These are phyloP conservation scores for Xyrauchen texanus DNA, from an alignment of 2,113 vertebrate genomes.

Conservation along the genomic window DNA sequence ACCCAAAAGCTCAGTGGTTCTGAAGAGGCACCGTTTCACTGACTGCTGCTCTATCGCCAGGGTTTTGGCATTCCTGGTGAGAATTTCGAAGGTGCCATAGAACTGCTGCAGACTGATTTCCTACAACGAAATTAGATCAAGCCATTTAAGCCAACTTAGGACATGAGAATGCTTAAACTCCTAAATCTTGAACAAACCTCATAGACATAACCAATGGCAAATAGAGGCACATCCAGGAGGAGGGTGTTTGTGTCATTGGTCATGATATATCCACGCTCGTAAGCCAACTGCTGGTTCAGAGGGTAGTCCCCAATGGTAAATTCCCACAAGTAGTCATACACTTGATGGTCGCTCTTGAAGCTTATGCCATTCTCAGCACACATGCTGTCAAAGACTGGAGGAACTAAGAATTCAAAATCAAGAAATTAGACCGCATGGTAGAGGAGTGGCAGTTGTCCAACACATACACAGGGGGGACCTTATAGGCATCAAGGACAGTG, in stretches of 20 bases:
- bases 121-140: slow-evolving; percentile 34
- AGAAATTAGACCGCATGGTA: background rate
- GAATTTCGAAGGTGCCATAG: slow-evolving; percentile 60
- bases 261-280: slow-evolving; percentile 59
- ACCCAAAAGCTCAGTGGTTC: slow-evolving; percentile 60
- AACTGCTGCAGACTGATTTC: slow-evolving; percentile 57
- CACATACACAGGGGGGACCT: no score
- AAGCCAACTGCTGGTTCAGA: slow-evolving; percentile 64
- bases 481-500: slow-evolving; percentile 36
- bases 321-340: slow-evolving; percentile 61
- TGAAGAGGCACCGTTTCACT: slow-evolving; percentile 60
- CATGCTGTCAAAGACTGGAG: slow-evolving; percentile 40
- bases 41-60: slow-evolving; percentile 24
- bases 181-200: slow-evolving; percentile 42
- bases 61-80: slow-evolving; percentile 26
- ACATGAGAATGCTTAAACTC: no score
- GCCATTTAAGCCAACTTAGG: no score
- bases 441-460: no score
- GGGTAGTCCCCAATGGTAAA: slow-evolving; percentile 39
- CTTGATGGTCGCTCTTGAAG: slow-evolving; percentile 55
- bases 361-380: slow-evolving; percentile 59
- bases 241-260: slow-evolving; percentile 58
- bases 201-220: slow-evolving; percentile 62
- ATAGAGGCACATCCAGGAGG: slow-evolving; percentile 63
- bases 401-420: slow-evolving; percentile 40